These are phyloP conservation scores for Haliclona indistincta DNA, from an alignment of 37 sponge, comb jelly and placozoan genomes.

Conservation along the genomic window DNA sequence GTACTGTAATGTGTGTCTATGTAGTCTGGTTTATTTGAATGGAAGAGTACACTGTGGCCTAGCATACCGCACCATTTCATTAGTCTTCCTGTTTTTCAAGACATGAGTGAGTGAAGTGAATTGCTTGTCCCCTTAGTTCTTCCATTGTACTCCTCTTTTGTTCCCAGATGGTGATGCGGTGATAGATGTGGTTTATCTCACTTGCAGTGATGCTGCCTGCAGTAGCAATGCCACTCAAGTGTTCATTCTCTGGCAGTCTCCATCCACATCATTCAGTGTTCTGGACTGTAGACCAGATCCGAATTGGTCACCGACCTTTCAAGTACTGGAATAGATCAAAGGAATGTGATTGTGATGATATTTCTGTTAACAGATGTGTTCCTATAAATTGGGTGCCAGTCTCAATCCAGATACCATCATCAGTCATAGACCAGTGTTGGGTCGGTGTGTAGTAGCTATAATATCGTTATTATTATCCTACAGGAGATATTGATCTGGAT, in stretches of 20 bases:
- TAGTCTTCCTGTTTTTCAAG: background rate
- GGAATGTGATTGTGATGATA: no score
- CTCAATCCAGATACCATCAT: background rate
- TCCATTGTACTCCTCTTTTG: no score
- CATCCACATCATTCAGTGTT: background rate
- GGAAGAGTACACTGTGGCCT: no score
- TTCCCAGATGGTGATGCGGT: slow-evolving; percentile 25
- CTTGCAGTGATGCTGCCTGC: background rate
- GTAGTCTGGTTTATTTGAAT: no score
- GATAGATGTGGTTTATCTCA: slow-evolving; percentile 5
- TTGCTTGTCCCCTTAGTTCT: no score
- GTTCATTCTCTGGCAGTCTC: background rate
- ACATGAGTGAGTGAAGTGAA: slow-evolving; percentile 1
- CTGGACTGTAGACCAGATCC: no score
- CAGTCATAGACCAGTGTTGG: background rate
- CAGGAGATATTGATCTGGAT: slow-evolving; percentile 48
- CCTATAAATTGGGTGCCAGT: background rate
- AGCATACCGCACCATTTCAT: no score
- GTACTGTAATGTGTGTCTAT: background rate
- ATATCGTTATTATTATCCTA: background rate
- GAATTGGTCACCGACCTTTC: no score
- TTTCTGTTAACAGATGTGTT: background rate
- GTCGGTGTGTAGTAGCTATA: background rate
- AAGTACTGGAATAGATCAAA: no score
- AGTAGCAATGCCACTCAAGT: background rate